Percentiles rank a stretch among this genome's conserved stretches.
These are phyloP conservation scores for Batillaria attramentaria DNA, from an alignment of 1,140 invertebrate genomes.

Conservation along the genomic window DNA sequence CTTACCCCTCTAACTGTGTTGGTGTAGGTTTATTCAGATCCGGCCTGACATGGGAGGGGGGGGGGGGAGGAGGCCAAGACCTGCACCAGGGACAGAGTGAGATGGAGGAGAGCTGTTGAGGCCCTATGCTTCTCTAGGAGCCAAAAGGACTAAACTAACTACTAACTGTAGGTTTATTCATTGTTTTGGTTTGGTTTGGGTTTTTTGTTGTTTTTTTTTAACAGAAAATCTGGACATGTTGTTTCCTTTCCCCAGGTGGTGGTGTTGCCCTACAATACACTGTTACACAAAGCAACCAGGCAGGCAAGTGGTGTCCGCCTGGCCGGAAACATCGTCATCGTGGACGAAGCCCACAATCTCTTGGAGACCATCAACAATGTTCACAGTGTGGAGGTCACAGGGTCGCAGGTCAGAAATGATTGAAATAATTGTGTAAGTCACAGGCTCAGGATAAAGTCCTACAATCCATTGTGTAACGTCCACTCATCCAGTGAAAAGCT, in stretches of 20 bases:
- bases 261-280: conserved; percentile 75
- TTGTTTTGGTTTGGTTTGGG: no score
- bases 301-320: conserved; percentile 87
- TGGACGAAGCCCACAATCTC: conserved; percentile 98
- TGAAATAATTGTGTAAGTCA: no score
- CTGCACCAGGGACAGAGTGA: no score
- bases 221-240: neutral
- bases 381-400: conserved; percentile 83
- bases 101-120: no score
- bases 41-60: no score
- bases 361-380: conserved; percentile 91
- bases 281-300: conserved; percentile 90
- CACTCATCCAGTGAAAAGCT: no score
- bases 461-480: neutral
- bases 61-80: no score
- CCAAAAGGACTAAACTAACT: no score
- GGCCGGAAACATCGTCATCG: conserved; percentile 88
- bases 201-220: no score
- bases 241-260: conserved; percentile 64
- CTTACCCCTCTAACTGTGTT: no score
- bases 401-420: conserved; percentile 75
- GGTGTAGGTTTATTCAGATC: neutral
- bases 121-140: no score
- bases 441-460: no score
- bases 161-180: neutral